Evolutionary conservation across 2,888 invertebrate species (phyloP).

Genomic region (Steinernema hermaphroditum): DNA sequence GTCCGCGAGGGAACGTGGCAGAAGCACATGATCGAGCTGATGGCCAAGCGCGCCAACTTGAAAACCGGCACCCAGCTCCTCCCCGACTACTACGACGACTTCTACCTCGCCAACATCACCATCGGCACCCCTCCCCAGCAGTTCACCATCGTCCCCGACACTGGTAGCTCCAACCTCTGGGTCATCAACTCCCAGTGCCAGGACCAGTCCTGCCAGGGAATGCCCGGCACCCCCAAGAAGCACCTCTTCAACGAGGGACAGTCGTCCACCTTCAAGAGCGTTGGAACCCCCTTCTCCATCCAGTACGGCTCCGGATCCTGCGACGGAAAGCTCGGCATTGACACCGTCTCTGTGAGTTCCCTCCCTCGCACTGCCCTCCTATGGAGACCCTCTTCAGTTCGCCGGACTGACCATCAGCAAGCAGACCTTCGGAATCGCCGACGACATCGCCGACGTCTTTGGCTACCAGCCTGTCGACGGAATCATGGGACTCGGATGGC

Average conservation of each 20-base stretch:
- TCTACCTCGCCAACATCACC: too few relatives aligned
- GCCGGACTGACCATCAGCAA: neutral
- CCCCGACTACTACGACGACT: constrained; percentile 57
- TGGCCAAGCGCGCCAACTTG: neutral
- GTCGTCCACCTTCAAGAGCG: constrained; percentile 48
- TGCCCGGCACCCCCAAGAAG: constrained; percentile 50
- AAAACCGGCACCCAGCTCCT: constrained; percentile 35
- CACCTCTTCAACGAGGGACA: constrained; percentile 51
- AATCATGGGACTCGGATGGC: constrained; percentile 42
- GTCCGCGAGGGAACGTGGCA: constrained; percentile 4
- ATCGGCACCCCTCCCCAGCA: too few relatives aligned
- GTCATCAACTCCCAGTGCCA: too few relatives aligned
- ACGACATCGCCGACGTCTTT: constrained; percentile 51
- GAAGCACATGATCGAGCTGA: neutral
- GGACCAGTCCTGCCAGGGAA: neutral
- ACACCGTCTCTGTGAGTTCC: neutral
- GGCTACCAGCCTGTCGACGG: constrained; percentile 61
- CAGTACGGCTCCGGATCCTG: constrained; percentile 57
- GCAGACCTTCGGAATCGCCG: constrained; percentile 57
- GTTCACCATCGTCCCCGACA: constrained; percentile 53
- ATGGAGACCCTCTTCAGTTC: neutral
- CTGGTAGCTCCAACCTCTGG: constrained; percentile 53
- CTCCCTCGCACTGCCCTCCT: neutral
- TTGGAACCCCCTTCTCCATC: constrained; percentile 49
- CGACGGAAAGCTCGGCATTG: too few relatives aligned